These are phyloP conservation scores for Synergus itoensis DNA, from an alignment of 2,888 invertebrate genomes.

Conservation along the genomic window DNA sequence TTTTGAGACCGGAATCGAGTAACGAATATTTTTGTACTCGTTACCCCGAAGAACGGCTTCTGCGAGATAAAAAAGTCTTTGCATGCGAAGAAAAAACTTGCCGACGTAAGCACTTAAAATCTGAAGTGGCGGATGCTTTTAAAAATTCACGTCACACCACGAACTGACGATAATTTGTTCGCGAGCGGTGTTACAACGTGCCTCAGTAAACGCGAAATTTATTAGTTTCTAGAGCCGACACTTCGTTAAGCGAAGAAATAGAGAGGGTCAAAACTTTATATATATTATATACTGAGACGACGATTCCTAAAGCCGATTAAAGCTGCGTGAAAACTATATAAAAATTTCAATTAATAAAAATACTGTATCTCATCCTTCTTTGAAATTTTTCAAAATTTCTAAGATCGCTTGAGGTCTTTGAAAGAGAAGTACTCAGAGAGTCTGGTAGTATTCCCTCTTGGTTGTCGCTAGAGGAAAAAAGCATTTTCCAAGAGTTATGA, in stretches of 20 bases:
- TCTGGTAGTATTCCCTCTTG: background rate
- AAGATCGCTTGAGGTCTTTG: background rate
- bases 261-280: constrained; percentile 34
- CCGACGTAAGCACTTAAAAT: constrained; percentile 41
- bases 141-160: constrained; percentile 43
- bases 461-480: constrained; percentile 39
- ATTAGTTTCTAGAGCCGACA: constrained; percentile 47
- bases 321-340: background rate
- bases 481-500: constrained; percentile 63
- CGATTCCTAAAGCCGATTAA: background rate
- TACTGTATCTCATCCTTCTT: background rate
- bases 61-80: background rate
- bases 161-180: constrained; percentile 47
- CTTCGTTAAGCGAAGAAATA: constrained; percentile 46
- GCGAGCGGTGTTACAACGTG: constrained; percentile 39
- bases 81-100: background rate
- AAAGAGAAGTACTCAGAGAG: background rate
- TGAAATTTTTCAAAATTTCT: background rate
- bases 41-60: background rate
- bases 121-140: constrained; percentile 36
- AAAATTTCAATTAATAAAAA: background rate
- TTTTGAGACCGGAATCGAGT: too few species aligned
- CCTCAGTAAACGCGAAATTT: constrained; percentile 46
- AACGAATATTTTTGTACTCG: background rate
- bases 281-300: constrained; percentile 9